Evolutionary conservation across 2,113 vertebrate genomes (phyloP).

Genomic region (Epinephelus lanceolatus): DNA sequence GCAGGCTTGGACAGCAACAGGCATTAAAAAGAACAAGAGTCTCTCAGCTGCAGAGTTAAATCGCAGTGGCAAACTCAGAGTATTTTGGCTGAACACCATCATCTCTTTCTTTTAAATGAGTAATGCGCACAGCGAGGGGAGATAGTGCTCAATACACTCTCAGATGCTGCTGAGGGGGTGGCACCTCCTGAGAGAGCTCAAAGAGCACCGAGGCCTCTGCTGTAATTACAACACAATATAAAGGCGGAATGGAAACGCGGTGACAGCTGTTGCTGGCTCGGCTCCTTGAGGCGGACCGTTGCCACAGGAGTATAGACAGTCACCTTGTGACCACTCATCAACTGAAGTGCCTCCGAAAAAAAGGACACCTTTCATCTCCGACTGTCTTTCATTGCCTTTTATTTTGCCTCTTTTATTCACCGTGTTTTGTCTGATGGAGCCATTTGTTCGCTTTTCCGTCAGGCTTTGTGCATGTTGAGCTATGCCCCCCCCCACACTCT

Average conservation of each 20-base stretch:
- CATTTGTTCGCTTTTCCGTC: constrained; percentile 62
- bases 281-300: constrained; percentile 53
- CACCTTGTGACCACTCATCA: constrained; percentile 74
- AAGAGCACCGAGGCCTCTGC: constrained; percentile 57
- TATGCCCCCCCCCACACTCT: background rate
- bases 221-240: constrained; percentile 74
- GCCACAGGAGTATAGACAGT: constrained; percentile 49
- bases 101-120: constrained; percentile 48
- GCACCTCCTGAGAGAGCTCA: constrained; percentile 68
- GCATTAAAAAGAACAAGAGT: constrained; percentile 31
- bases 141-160: constrained; percentile 55
- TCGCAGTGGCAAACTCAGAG: constrained; percentile 31
- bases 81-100: constrained; percentile 41
- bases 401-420: constrained; percentile 60
- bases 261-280: constrained; percentile 66
- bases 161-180: constrained; percentile 61
- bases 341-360: constrained; percentile 56
- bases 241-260: constrained; percentile 63
- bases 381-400: constrained; percentile 3
- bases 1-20: background rate
- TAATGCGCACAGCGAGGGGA: constrained; percentile 49
- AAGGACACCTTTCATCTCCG: constrained; percentile 62
- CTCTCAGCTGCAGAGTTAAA: constrained; percentile 40
- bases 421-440: constrained; percentile 70
- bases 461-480: constrained; percentile 59